phyloP scores from a whole-genome alignment of 2,113 vertebrate genomes.

The Thamnaconus septentrionalis region DNA sequence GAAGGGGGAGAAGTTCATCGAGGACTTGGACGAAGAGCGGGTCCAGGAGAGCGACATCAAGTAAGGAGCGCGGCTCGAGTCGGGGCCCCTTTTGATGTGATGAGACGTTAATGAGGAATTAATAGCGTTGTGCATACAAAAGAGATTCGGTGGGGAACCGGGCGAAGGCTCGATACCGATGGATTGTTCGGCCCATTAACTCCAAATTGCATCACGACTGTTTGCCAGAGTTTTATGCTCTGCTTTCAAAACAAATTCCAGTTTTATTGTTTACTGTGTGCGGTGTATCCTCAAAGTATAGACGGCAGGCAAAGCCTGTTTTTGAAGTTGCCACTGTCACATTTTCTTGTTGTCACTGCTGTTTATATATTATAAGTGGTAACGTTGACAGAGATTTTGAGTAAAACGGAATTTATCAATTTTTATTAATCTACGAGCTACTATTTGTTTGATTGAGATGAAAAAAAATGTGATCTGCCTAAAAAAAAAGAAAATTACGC shows the following conservation, averaged over 20 bases:
- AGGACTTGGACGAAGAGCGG: conserved; percentile 95
- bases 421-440: no score
- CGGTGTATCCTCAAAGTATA: not conserved
- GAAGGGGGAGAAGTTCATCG: conserved; percentile 99
- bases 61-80: conserved; percentile 74
- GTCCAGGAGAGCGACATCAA: conserved; percentile 97
- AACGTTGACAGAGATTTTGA: no score
- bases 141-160: conserved; percentile 38
- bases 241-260: conserved; percentile 21
- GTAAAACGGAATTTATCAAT: no score
- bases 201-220: conserved; percentile 43
- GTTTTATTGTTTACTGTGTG: conserved; percentile 20
- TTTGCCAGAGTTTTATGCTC: conserved; percentile 43
- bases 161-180: conserved; percentile 24
- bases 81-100: conserved; percentile 15
- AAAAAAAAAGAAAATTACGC: no score
- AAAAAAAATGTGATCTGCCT: no score
- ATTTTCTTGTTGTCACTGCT: no score
- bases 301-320: conserved; percentile 13
- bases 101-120: conserved; percentile 21
- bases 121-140: conserved; percentile 7
- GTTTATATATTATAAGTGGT: no score
- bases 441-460: no score
- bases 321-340: no score
- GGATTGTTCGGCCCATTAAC: conserved; percentile 58